A percentile compares a stretch with the other conserved stretches of the same genome.
Conservation (phyloP, 1,140 invertebrate genomes). For the Papilio dardanus region DNA sequence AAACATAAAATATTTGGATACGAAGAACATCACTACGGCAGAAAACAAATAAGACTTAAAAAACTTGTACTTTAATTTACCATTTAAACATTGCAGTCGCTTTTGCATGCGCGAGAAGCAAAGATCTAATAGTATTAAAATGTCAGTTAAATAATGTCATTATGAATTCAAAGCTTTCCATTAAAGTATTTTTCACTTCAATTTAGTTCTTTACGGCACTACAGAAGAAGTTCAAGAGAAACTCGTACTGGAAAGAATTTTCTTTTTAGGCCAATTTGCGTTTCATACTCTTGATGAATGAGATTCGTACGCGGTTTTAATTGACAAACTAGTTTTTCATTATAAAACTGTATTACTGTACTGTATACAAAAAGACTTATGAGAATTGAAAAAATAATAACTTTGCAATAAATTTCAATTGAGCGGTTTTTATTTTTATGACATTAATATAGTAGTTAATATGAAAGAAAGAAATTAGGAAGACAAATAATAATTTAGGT, state of each 20-base stretch:
- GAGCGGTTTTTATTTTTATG: too few relatives aligned
- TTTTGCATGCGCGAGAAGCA: background rate
- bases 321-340: constrained; percentile 15
- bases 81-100: background rate
- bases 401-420: too few relatives aligned
- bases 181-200: constrained; percentile 33
- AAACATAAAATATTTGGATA: background rate
- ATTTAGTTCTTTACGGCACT: constrained; percentile 25
- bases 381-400: too few relatives aligned
- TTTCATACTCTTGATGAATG: constrained; percentile 33
- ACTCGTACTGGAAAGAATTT: constrained; percentile 28
- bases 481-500: too few relatives aligned
- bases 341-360: background rate
- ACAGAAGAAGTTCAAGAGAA: constrained; percentile 33
- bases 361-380: background rate
- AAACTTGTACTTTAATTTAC: background rate
- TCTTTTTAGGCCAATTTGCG: constrained; percentile 37
- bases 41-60: background rate
- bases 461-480: too few relatives aligned
- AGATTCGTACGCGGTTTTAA: constrained; percentile 32
- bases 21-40: background rate
- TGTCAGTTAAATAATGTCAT: constrained; percentile 3
- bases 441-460: too few relatives aligned
- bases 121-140: constrained; percentile 17
- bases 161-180: constrained; percentile 25